phyloP scores from a whole-genome alignment of 2,113 vertebrate genomes.

The Oreochromis spilurus region DNA sequence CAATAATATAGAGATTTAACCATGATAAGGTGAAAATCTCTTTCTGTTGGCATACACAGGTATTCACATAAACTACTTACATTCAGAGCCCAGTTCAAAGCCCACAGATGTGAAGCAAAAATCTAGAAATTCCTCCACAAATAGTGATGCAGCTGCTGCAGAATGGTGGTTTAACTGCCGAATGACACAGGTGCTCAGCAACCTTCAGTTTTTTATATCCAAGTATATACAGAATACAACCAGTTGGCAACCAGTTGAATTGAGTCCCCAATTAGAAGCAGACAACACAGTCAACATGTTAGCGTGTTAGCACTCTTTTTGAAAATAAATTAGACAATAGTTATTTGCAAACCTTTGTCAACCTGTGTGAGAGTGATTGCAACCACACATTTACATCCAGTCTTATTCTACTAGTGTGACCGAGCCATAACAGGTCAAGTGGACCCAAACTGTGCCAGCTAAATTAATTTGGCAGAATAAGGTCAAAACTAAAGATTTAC shows the following conservation, averaged over 20 bases:
- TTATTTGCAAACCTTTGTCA: not conserved
- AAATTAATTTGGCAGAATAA: not conserved
- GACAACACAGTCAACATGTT: not conserved
- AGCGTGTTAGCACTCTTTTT: not conserved
- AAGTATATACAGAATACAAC: not conserved
- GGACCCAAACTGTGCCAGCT: not conserved
- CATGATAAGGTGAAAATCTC: not conserved
- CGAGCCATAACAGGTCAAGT: not conserved
- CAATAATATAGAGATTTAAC: not conserved
- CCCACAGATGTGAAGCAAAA: not conserved
- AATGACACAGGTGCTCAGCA: not conserved
- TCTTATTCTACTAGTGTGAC: not conserved
- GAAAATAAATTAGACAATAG: not conserved
- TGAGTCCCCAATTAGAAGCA: not conserved
- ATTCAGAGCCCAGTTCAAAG: not conserved
- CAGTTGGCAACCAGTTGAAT: not conserved
- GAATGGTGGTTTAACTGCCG: not conserved
- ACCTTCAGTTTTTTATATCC: not conserved
- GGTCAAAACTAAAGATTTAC: not conserved
- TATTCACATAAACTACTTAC: not conserved
- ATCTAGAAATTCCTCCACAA: not conserved
- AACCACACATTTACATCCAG: not conserved
- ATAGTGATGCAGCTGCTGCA: not conserved
- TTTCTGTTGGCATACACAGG: not conserved
- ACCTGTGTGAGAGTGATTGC: not conserved